Percentiles rank a stretch among this genome's conserved stretches.
Evolutionary conservation across 2,113 vertebrate species (phyloP).

Genomic region (Halichoerus grypus): DNA sequence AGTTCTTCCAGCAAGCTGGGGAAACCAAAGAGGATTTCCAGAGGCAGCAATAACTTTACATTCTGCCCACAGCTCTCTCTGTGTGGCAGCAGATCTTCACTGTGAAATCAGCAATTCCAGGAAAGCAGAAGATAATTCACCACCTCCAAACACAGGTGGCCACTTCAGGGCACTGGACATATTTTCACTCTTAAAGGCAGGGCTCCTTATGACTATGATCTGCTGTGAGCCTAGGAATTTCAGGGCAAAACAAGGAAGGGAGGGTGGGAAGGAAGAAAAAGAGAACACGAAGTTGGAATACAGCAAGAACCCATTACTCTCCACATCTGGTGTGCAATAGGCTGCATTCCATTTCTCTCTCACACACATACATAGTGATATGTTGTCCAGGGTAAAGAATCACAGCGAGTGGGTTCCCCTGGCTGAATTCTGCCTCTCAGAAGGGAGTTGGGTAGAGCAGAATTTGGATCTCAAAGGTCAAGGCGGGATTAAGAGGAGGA

Average conservation of each 20-base stretch:
- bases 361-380: neutral
- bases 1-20: neutral
- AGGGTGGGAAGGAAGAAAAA: neutral
- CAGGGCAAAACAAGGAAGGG: neutral
- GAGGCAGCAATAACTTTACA: neutral
- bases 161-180: neutral
- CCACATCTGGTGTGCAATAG: neutral
- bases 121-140: neutral
- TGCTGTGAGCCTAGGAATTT: neutral
- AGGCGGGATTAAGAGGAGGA: neutral
- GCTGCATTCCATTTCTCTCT: neutral
- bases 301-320: neutral
- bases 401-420: neutral
- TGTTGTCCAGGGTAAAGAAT: neutral
- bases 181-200: neutral
- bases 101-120: slow-evolving; percentile 53
- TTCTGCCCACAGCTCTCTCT: neutral
- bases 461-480: neutral
- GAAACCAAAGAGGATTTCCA: slow-evolving; percentile 44
- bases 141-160: neutral
- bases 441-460: neutral
- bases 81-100: slow-evolving; percentile 20
- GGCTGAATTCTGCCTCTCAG: neutral
- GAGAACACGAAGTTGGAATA: neutral
- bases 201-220: neutral